Evolutionary conservation across 1,140 invertebrate species (phyloP).

Genomic region (Daktulosphaira vitifoliae): DNA sequence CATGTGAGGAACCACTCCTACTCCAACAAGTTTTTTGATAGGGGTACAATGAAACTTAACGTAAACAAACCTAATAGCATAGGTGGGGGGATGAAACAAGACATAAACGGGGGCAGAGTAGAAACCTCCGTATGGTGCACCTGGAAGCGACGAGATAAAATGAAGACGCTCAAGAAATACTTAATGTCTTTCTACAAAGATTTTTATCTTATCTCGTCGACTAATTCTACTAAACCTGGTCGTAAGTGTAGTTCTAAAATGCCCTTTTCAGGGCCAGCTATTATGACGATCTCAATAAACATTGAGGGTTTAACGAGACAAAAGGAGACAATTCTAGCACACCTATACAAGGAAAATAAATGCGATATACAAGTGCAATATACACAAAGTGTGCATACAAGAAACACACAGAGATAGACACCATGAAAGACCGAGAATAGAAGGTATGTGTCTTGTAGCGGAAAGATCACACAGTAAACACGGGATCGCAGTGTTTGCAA

Average conservation of each 20-base stretch:
- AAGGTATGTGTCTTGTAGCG: slow-evolving; percentile 1
- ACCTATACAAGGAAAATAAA: too few relatives aligned
- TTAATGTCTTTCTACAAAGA: background rate
- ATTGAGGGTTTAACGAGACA: too few relatives aligned
- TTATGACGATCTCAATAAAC: background rate
- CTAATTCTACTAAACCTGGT: background rate
- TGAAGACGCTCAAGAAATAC: background rate
- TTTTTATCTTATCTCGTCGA: background rate
- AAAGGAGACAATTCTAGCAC: background rate
- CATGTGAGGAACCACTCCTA: too few relatives aligned
- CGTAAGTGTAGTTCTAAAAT: background rate
- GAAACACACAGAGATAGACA: background rate
- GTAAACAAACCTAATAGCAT: too few relatives aligned
- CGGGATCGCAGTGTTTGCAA: background rate
- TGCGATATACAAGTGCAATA: background rate
- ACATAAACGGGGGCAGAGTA: background rate
- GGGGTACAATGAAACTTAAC: too few relatives aligned
- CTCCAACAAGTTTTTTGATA: too few relatives aligned
- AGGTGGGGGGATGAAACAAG: too few relatives aligned
- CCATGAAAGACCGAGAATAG: background rate
- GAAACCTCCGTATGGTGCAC: background rate
- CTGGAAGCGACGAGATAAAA: background rate
- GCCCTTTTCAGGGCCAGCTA: background rate
- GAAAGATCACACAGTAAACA: background rate
- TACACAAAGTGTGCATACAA: background rate